These are phyloP conservation scores for Philaethria dido DNA, from an alignment of 2,888 invertebrate species.

Conservation along the genomic window DNA sequence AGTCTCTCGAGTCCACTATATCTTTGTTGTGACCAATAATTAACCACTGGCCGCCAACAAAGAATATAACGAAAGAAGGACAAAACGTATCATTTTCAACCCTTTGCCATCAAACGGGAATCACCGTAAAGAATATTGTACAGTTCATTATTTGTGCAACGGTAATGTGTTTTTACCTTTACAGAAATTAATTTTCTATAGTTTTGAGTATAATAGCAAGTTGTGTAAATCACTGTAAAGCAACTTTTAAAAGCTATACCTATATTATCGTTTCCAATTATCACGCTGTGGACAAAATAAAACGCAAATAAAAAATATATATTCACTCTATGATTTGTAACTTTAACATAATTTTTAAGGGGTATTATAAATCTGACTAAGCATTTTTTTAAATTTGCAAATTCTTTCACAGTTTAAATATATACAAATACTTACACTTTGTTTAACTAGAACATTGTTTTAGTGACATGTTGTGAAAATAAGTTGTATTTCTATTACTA, in stretches of 20 bases:
- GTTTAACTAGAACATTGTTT: too few relatives aligned
- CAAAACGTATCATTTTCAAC: conserved; percentile 36
- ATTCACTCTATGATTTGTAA: not conserved
- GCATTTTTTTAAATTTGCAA: too few relatives aligned
- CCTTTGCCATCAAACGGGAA: conserved; percentile 39
- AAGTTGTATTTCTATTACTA: too few relatives aligned
- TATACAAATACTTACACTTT: too few relatives aligned
- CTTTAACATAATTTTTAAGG: too few relatives aligned
- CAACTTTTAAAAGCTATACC: not conserved
- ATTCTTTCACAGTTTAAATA: too few relatives aligned
- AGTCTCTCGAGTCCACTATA: conserved; percentile 37
- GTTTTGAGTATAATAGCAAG: conserved; percentile 11
- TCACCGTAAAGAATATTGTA: conserved; percentile 42
- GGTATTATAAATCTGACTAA: too few relatives aligned
- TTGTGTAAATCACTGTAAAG: not conserved
- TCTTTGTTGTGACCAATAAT: conserved; percentile 65
- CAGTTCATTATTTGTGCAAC: conserved; percentile 52
- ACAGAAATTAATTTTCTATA: conserved; percentile 43
- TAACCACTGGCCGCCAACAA: conserved; percentile 62
- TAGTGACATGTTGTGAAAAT: too few relatives aligned
- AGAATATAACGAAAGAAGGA: conserved; percentile 37
- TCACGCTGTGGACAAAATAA: not conserved
- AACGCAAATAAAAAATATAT: not conserved
- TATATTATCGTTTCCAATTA: not conserved
- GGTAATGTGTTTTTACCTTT: conserved; percentile 51